phyloP scores from a whole-genome alignment of 35 echinoderm and acorn worm species.

The Diadema setosum region DNA sequence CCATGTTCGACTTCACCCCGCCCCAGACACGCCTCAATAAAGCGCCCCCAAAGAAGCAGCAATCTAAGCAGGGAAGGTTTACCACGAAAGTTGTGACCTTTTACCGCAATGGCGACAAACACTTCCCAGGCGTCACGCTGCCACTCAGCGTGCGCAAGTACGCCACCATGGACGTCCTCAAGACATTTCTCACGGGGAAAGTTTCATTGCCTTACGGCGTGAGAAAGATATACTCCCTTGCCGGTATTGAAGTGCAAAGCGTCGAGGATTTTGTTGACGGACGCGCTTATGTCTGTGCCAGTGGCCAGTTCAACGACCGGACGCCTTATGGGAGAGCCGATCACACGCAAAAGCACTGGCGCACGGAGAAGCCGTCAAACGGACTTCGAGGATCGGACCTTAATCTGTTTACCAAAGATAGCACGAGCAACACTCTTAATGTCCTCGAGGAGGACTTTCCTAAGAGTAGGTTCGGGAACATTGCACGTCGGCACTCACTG shows the following conservation, averaged over 20 bases:
- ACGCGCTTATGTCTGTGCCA: conserved; percentile 90
- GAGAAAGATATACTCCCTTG: conserved; percentile 67
- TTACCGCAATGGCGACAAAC: conserved; percentile 93
- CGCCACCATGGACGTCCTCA: conserved; percentile 66
- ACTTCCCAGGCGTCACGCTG: conserved; percentile 73
- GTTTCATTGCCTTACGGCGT: conserved; percentile 84
- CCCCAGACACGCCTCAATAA: not conserved
- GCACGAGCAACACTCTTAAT: not conserved
- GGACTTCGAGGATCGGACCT: conserved; percentile 28
- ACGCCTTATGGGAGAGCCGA: conserved; percentile 73
- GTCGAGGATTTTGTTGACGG: conserved; percentile 76
- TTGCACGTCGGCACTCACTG: conserved; percentile 1
- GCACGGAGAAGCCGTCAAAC: conserved; percentile 36
- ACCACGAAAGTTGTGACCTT: conserved; percentile 84
- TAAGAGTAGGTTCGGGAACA: not conserved
- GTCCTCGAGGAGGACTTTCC: not conserved
- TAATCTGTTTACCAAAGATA: not conserved
- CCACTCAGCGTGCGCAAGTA: conserved; percentile 73
- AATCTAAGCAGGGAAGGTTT: conserved; percentile 40
- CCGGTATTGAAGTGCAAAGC: conserved; percentile 21
- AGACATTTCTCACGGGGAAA: conserved; percentile 67
- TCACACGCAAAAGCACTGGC: conserved; percentile 59
- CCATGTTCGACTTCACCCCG: conserved; percentile 63
- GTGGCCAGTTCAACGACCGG: conserved; percentile 64
- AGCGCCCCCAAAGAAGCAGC: not conserved